A percentile compares a stretch with the other conserved stretches of the same genome.
These are phyloP conservation scores for Nibea albiflora DNA, from an alignment of 2,113 vertebrate genomes.

Conservation along the genomic window DNA sequence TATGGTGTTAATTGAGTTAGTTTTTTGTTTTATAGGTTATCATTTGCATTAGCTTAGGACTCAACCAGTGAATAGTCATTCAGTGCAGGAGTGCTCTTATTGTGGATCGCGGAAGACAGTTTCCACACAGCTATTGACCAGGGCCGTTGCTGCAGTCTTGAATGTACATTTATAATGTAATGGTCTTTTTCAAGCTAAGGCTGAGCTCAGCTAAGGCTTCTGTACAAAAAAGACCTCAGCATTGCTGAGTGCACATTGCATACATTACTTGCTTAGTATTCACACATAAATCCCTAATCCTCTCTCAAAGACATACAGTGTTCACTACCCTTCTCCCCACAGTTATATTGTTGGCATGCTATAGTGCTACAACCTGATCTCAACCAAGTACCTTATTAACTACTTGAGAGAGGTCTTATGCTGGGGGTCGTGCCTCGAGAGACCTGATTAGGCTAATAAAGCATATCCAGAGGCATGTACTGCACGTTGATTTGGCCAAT, in stretches of 20 bases:
- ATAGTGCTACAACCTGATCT: constrained; percentile 58
- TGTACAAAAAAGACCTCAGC: constrained; percentile 42
- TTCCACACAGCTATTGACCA: constrained; percentile 40
- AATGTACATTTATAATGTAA: constrained; percentile 52
- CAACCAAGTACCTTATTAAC: constrained; percentile 73
- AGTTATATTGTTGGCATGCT: constrained; percentile 64
- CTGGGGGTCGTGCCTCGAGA: constrained; percentile 64
- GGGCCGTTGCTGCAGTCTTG: constrained; percentile 39
- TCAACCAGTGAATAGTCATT: constrained; percentile 24
- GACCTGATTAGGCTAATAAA: constrained; percentile 81
- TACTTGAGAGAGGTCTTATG: constrained; percentile 68
- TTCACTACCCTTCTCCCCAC: constrained; percentile 44
- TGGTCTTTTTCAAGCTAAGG: constrained; percentile 30
- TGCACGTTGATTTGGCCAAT: constrained; percentile 75
- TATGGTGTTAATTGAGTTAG: constrained; percentile 5
- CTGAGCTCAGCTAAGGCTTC: constrained; percentile 39
- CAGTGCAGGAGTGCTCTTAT: constrained; percentile 9
- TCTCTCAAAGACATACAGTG: constrained; percentile 48
- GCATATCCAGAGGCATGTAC: constrained; percentile 74
- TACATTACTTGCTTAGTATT: constrained; percentile 55
- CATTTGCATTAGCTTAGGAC: constrained; percentile 28
- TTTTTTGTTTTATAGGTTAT: constrained; percentile 28
- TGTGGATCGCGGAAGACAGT: constrained; percentile 6
- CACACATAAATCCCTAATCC: constrained; percentile 57
- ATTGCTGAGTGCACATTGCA: constrained; percentile 49